Conservation (phyloP, 2,888 invertebrate species). For the Tupiocoris notatus region DNA sequence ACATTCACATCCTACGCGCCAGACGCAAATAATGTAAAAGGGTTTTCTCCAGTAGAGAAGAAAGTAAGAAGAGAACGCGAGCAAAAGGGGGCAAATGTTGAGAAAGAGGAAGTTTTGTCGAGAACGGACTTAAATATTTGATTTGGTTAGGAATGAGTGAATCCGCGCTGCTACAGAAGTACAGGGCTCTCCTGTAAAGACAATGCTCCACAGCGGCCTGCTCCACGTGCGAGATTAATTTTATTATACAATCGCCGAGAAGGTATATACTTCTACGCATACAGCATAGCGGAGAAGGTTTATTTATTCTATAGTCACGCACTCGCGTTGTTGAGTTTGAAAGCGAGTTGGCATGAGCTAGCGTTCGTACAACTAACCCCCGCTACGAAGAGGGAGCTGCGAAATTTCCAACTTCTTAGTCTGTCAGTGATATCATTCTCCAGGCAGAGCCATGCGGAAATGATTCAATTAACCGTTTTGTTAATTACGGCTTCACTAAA, state of each 20-base stretch:
- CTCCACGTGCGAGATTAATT: slow-evolving; percentile 29
- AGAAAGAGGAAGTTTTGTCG: slow-evolving; percentile 8
- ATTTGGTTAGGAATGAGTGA: slow-evolving; percentile 33
- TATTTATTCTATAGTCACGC: slow-evolving; percentile 3
- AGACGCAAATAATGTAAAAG: slow-evolving; percentile 31
- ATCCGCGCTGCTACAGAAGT: slow-evolving; percentile 12
- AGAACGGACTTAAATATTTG: slow-evolving; percentile 35
- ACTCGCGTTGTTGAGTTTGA: neutral
- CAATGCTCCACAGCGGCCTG: slow-evolving; percentile 16
- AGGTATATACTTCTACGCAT: neutral
- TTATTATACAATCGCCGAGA: slow-evolving; percentile 29
- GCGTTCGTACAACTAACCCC: neutral
- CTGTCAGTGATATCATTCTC: neutral
- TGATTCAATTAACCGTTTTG: neutral
- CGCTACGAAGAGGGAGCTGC: neutral
- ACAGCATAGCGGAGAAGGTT: neutral
- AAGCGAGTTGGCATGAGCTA: too few species aligned
- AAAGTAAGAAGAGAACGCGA: neutral
- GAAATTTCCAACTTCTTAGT: neutral
- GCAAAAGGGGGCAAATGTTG: neutral
- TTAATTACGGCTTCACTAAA: neutral
- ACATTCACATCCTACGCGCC: slow-evolving; percentile 27
- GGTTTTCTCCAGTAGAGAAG: slow-evolving; percentile 8
- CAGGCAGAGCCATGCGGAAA: neutral
- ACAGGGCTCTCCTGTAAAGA: neutral